Evolutionary conservation across 2,113 vertebrate species (phyloP).

Genomic region (Mastomys coucha): DNA sequence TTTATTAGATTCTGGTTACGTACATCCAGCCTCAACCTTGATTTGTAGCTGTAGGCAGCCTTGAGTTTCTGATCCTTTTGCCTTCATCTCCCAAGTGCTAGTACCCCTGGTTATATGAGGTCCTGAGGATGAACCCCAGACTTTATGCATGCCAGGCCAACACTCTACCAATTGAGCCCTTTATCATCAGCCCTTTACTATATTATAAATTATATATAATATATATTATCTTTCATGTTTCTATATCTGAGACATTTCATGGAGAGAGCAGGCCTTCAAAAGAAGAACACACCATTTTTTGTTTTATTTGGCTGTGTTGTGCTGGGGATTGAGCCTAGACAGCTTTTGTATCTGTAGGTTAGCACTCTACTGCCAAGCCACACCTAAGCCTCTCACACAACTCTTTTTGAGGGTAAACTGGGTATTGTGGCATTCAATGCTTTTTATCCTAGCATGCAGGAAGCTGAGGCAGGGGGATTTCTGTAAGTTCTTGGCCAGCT

Average conservation of each 20-base stretch:
- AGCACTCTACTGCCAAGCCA: neutral
- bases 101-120: neutral
- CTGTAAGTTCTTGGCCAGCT: neutral
- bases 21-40: neutral
- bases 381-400: neutral
- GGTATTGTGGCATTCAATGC: neutral
- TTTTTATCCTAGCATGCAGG: neutral
- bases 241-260: conserved; percentile 24
- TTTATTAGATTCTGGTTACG: neutral
- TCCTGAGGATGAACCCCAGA: neutral
- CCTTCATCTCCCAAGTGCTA: neutral
- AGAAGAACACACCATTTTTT: neutral
- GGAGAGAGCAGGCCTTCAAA: neutral
- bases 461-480: neutral
- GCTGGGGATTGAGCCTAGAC: neutral
- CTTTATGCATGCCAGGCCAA: neutral
- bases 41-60: neutral
- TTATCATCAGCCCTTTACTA: neutral
- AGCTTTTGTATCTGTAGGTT: neutral
- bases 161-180: neutral
- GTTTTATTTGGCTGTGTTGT: neutral
- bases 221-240: too few relatives aligned
- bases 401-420: neutral
- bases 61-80: neutral
- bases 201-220: neutral